Base-by-base conservation (phyloP, 2,113 vertebrate genomes). In the Atractosteus spatula region DNA sequence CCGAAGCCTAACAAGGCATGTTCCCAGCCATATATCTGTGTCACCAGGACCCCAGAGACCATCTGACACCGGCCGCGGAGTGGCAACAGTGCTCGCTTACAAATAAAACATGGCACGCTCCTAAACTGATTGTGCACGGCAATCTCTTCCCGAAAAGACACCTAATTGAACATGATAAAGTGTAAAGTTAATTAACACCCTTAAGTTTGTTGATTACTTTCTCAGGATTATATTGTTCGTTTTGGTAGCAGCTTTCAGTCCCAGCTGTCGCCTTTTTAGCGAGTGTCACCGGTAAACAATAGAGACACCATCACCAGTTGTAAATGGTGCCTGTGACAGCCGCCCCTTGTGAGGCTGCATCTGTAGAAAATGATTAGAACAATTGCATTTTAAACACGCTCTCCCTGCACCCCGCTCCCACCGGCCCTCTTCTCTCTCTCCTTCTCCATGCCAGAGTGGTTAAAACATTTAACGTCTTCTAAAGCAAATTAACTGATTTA, bases 121-220 rank as follows among this genome's bases (percentile, higher is more conserved):
- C 66, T 93, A 93, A 94, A 92, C 89, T 86, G 85, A 94, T 94
- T 93, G 92, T 93, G 87, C 92, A 93, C 78, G 93, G 91, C 91
- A 92, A 91, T 94, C 93, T 92, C 41, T 89, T 91, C 87, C 71
- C 81, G 91, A 94, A 94, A 93, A 89, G 91, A 91, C 91, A 92
- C 90, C 91, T 93, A 93, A 94, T 94, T 93, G 92, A 93, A 94
- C 93, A 94, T 94, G 93, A 94, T 94, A 93, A 94, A 94, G 92
- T 93, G 93, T 93, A 92, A 94, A 93, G 93, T 94, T 94, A 94
- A 94, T 94, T 94, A 94, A 94, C 91, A 90, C 89, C 88, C 91
- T 92, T 93, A 94, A 93, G 92, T 94, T 94, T 94, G 91, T 92
- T 94, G 93, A 94, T 94, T 92, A 92, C 93, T 92, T 92, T 92